Evolutionary conservation across 2,113 vertebrate species (phyloP), one percentile per base, ranked within the genome.

Genomic region (Mastomys natalensis): DNA sequence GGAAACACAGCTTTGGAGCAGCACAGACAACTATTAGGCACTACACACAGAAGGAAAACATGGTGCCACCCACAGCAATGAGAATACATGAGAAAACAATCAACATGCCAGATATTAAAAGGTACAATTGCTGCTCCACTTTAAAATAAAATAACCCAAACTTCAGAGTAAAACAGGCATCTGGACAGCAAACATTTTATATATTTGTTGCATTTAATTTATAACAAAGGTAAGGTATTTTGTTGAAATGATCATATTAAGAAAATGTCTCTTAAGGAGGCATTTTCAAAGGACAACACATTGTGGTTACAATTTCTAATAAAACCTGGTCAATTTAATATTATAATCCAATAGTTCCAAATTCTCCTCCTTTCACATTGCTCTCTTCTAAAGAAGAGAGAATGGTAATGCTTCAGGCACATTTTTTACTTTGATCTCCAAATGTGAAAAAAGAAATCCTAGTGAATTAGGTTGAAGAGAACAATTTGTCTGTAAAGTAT

Each of bases 131-230:
- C 93, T 92, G 94, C 19, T 19, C 31, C 81, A 74, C 76, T 96
- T 96, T 91, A 86, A 82, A 55, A 92, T 91, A 34, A 94, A 95
- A 88, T 78, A 95, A 95, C 64, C 19, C 60, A 96, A 96, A 84
- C 21, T 80, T 90, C 29, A 85, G n/a, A 86, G 55, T 40, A 82
- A 40, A 78, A 82, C 37, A 82, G 37, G 48, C 53, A 40, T 66
- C 60, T 87, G 43, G 51, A 12, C 89, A 43, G 96, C 43, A 84
- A 91, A 45, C 76, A 87, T 17, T 64, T 89, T 26, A 87, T 15
- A 90, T 60, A 22, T 40, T 60, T 62, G 29, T 85, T 64, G 29
- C 5, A 15, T 45, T 85, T 34, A 64, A 64, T 45, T 85, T 85
- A 62, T 45, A 45, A 40, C 55, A 85, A 7, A 84, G 15, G 60